Percentiles rank a stretch among this genome's conserved stretches.
phyloP scores from a whole-genome alignment of 1,140 invertebrate genomes.

The Drosophila bipectinata region DNA sequence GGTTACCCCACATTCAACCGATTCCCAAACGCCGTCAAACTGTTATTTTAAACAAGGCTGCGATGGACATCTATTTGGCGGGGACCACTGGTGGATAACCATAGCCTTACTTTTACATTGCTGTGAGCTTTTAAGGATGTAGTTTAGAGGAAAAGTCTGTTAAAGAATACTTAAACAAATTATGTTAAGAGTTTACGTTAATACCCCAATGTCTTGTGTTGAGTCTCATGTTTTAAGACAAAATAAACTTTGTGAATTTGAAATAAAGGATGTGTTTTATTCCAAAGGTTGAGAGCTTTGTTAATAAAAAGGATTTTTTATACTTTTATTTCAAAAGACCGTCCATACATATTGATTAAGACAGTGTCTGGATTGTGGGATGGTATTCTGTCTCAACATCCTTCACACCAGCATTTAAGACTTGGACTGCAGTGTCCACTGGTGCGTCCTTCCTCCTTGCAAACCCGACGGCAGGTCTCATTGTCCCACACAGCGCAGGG shows the following conservation, averaged over 20 bases:
- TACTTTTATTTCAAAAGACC: neutral
- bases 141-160: no score
- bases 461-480: constrained; percentile 14
- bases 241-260: neutral
- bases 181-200: no score
- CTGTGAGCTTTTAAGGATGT: no score
- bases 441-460: constrained; percentile 16
- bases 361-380: neutral
- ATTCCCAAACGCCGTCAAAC: constrained; percentile 55
- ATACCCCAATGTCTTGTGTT: no score
- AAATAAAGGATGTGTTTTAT: neutral
- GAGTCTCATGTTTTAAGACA: neutral
- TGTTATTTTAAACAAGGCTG: constrained; percentile 19
- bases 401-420: constrained; percentile 36
- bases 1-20: constrained; percentile 60
- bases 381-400: constrained; percentile 5
- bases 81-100: constrained; percentile 63
- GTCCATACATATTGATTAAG: neutral
- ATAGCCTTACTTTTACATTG: neutral
- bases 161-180: no score
- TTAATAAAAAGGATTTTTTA: no score
- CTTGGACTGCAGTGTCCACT: constrained; percentile 32
- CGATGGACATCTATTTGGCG: constrained; percentile 62
- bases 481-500: constrained; percentile 30
- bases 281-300: no score